Base-by-base conservation (phyloP, 1,140 invertebrate species). In the Lerema accius region DNA sequence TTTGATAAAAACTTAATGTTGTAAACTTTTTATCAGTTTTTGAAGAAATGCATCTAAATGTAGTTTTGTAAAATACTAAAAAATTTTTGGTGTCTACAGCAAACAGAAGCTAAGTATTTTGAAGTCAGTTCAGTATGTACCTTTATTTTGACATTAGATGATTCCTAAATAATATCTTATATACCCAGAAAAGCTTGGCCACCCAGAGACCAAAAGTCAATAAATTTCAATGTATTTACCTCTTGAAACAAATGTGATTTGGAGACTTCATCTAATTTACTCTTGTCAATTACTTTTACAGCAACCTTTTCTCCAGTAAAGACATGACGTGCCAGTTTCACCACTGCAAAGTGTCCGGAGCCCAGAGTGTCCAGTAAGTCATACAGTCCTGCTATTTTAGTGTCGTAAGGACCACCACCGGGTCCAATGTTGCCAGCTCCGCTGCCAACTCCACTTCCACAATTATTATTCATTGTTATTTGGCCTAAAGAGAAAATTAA, bases 221-320 rank as follows among this genome's bases (percentile, higher is more conserved):
- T n/a, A n/a, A n/a, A n/a, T n/a, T n/a, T n/a, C n/a, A n/a, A n/a
- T n/a, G n/a, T n/a, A n/a, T 28, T 75, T 67, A 96, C 96, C 94
- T 98, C 98, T 93, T 99, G 98, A 88, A 99, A 99, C 53, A 99
- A 94, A 94, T 99, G 98, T 46, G 97, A 95, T 77, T 96, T 95
- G n/a, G 98, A 99, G 6, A 98, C 94, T 76, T 98, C 96, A 91
- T 99, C 99, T 73, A 99, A 92, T 91, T 99, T 99, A 55, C 95
- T 97, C 91, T 99, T 99, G 90, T 99, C 99, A 78, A 99, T 99
- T 46, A 99, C 96, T 93, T 97, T 96, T 35, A 96, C 96, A 46
- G 96, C 96, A 48, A 99, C 99, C 91, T 98, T 98, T 92, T 99
- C 98, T n/a, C 98, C 98, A 37, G 99, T 99, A 89, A 99, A 99